A percentile compares a stretch with the other conserved stretches of the same genome.
Evolutionary conservation across 2,888 invertebrate species (phyloP).

Genomic region (Mythimna pallens): DNA sequence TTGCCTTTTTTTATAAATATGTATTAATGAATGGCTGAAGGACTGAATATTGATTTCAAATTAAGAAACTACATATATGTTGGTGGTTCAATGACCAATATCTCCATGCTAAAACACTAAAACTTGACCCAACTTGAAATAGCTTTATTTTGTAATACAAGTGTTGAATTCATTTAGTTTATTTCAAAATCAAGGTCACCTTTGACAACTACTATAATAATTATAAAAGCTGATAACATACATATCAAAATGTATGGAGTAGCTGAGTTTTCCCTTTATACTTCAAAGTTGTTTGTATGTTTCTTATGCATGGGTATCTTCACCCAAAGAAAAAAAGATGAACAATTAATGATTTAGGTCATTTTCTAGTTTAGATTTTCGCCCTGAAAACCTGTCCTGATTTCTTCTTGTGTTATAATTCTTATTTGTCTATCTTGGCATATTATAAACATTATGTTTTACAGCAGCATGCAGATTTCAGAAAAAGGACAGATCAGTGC

Average conservation of each 20-base stretch:
- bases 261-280: not conserved
- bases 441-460: conserved; percentile 54
- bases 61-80: no score
- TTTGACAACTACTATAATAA: not conserved
- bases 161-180: not conserved
- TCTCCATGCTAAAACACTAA: not conserved
- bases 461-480: conserved; percentile 50
- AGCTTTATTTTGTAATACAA: not conserved
- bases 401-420: conserved; percentile 9
- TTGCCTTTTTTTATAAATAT: not conserved
- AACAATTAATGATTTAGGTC: not conserved
- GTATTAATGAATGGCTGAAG: not conserved
- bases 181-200: not conserved
- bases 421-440: conserved; percentile 14
- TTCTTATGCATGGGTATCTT: not conserved
- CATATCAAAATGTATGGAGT: not conserved
- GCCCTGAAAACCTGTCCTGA: conserved; percentile 5
- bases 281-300: not conserved
- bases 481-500: conserved; percentile 51
- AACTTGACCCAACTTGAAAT: not conserved
- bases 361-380: not conserved
- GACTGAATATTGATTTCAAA: not conserved
- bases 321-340: not conserved
- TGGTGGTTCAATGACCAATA: not conserved
- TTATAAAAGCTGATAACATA: not conserved